These are phyloP conservation scores for Rhingia rostrata DNA, from an alignment of 2,888 invertebrate genomes.

Conservation along the genomic window DNA sequence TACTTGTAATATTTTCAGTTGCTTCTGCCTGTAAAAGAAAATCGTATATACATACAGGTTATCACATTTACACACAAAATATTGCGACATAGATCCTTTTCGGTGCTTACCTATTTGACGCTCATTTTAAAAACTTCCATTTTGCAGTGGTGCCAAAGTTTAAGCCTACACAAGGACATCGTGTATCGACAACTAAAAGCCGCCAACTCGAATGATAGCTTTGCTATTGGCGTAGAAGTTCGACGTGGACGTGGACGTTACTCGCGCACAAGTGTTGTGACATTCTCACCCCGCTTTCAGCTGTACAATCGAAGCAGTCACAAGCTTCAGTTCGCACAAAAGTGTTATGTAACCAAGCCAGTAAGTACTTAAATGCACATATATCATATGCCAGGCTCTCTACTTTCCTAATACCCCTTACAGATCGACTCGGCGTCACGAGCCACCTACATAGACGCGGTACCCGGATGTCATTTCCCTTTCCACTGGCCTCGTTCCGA, in stretches of 20 bases:
- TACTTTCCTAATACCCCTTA: slow-evolving; percentile 13
- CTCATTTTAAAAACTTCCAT: background rate
- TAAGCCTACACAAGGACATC: slow-evolving; percentile 92
- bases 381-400: background rate
- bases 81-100: no score
- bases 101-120: background rate
- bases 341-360: slow-evolving; percentile 89
- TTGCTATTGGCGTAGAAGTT: slow-evolving; percentile 93
- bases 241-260: slow-evolving; percentile 94
- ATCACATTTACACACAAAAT: no score
- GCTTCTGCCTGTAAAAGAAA: no score
- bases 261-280: slow-evolving; percentile 94
- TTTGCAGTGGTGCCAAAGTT: slow-evolving; percentile 91
- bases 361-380: slow-evolving; percentile 83
- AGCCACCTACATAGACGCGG: slow-evolving; percentile 86
- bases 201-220: slow-evolving; percentile 83
- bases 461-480: slow-evolving; percentile 94
- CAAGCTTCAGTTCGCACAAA: slow-evolving; percentile 94
- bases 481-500: slow-evolving; percentile 98
- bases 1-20: no score
- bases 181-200: slow-evolving; percentile 86
- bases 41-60: no score
- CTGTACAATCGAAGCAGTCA: slow-evolving; percentile 93
- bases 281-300: slow-evolving; percentile 95
- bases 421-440: slow-evolving; percentile 76